These are phyloP conservation scores for Drosophila ercepeae DNA, from an alignment of 1,140 invertebrate species.

Conservation along the genomic window DNA sequence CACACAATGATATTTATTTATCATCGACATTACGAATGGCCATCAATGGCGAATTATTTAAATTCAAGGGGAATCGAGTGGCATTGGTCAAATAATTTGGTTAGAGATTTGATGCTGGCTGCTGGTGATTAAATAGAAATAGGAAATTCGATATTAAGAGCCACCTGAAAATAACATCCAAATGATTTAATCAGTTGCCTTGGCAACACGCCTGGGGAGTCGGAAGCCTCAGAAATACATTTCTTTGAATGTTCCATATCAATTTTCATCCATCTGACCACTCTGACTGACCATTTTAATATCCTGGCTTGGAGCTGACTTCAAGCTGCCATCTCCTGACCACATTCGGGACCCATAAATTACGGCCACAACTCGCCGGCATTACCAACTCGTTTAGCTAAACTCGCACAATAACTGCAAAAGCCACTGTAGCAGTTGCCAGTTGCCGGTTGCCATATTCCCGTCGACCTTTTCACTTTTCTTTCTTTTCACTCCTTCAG, in stretches of 20 bases:
- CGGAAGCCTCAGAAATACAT: background rate
- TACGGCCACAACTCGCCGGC: constrained; percentile 39
- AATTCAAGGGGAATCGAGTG: constrained; percentile 3
- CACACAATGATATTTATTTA: constrained; percentile 27
- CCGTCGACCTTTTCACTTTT: constrained; percentile 54
- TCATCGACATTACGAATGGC: constrained; percentile 28
- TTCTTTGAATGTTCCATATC: background rate
- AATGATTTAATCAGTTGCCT: background rate
- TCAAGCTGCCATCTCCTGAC: background rate
- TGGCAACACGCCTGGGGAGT: background rate
- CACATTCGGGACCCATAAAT: constrained; percentile 31
- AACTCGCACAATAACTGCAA: constrained; percentile 69
- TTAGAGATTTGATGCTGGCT: constrained; percentile 10
- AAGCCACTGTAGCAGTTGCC: constrained; percentile 68
- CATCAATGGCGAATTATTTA: constrained; percentile 33
- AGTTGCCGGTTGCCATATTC: constrained; percentile 71
- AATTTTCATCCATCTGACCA: background rate
- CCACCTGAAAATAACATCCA: background rate
- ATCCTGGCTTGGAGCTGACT: constrained; percentile 12
- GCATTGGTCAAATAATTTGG: constrained; percentile 26
- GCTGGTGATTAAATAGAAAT: background rate
- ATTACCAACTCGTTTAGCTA: constrained; percentile 74
- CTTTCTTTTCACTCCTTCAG: constrained; percentile 15
- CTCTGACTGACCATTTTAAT: constrained; percentile 30
- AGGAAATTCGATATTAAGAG: background rate